These are phyloP conservation scores for Leptopilina drosophilae DNA, from an alignment of 2,888 invertebrate species.

Conservation along the genomic window DNA sequence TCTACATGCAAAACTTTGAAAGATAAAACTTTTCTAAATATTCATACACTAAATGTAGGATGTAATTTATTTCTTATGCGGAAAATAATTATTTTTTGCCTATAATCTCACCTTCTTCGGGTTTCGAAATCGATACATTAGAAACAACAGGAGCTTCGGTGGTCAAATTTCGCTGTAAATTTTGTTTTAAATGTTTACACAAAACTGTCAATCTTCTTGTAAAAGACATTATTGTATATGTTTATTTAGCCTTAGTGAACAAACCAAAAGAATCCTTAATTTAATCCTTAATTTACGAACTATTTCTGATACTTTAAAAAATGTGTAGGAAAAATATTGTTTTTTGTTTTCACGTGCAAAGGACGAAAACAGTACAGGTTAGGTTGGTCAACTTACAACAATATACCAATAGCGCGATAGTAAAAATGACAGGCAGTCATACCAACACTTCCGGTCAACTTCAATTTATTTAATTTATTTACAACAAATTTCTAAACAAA, in stretches of 20 bases:
- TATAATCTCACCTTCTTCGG: constrained; percentile 7
- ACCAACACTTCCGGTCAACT: background rate
- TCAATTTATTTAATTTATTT: background rate
- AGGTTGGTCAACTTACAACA: background rate
- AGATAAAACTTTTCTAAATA: no score
- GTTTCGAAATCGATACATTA: constrained; percentile 9
- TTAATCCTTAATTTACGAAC: background rate
- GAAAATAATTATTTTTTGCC: no score
- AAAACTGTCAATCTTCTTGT: constrained; percentile 18
- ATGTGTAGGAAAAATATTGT: background rate
- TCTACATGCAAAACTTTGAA: no score
- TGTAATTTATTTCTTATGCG: no score
- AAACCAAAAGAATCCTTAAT: background rate
- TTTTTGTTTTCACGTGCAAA: background rate
- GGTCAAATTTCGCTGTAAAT: constrained; percentile 24
- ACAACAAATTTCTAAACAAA: no score
- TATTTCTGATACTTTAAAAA: background rate
- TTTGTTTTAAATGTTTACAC: constrained; percentile 33
- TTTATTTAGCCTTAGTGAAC: background rate
- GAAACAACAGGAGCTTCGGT: constrained; percentile 1
- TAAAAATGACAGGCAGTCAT: no score
- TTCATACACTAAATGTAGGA: no score
- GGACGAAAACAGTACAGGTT: background rate
- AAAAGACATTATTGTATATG: constrained; percentile 14
- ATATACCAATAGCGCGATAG: no score